Evolutionary conservation across 2,797 vertebrate genomes (phyloP).

Genomic region (Rhodeus uyekii): DNA sequence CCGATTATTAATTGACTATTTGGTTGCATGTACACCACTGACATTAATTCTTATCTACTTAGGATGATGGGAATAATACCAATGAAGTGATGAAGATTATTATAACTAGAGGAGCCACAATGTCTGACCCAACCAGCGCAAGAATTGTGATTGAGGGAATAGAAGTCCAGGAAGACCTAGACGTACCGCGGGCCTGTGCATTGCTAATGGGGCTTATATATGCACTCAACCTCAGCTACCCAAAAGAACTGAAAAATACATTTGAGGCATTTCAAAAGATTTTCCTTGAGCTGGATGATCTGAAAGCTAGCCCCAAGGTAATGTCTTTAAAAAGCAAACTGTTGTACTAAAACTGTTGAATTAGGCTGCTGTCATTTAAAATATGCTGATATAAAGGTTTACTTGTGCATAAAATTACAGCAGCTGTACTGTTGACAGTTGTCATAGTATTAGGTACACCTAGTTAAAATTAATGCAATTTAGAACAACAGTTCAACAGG

Average conservation of each 20-base stretch:
- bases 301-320: constrained; percentile 51
- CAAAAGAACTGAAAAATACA: constrained; percentile 49
- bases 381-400: not conserved
- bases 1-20: too few species aligned
- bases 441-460: not conserved
- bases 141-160: constrained; percentile 53
- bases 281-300: constrained; percentile 50
- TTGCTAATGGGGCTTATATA: constrained; percentile 55
- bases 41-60: constrained; percentile 12
- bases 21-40: not conserved
- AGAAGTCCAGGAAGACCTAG: constrained; percentile 35
- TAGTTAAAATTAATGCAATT: not conserved
- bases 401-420: not conserved
- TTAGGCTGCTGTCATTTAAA: not conserved
- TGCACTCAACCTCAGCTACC: constrained; percentile 54
- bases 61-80: constrained; percentile 31
- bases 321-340: constrained; percentile 53
- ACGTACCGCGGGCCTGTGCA: constrained; percentile 50
- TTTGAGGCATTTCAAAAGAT: constrained; percentile 56
- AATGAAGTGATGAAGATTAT: constrained; percentile 52
- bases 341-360: constrained; percentile 24
- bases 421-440: not conserved
- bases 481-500: not conserved
- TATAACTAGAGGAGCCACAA: constrained; percentile 37
- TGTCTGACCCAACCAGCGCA: constrained; percentile 44